Base-by-base conservation (phyloP, 2,888 invertebrate genomes). In the Melanchra persicariae region DNA sequence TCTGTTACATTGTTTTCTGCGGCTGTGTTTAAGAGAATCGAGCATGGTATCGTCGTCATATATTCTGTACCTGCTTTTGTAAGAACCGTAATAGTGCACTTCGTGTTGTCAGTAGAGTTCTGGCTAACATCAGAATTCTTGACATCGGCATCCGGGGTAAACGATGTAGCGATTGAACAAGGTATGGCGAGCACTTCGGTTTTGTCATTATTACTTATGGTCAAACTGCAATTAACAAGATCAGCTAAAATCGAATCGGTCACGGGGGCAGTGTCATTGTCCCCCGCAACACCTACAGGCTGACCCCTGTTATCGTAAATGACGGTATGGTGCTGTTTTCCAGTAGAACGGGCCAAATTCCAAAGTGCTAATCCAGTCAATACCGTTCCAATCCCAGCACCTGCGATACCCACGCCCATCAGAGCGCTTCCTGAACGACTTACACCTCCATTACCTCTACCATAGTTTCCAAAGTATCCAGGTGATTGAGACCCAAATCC, bases 1-100 rank as follows among this genome's bases (percentile, higher is more conserved):
- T 95, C 95, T n/a, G 95, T 95, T 0, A 95, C 95, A 86, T 95
- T 95, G 82, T 96, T 95, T 87, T 95, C 94, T 45, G 95, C 95
- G 24, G 96, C 96, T 51, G 93, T 90, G 69, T 92, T 95, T 19
- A 96, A 86, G 40, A 96, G 90, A 74, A 91, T 91, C 19, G 96
- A 95, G 85, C 96, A 96, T 26, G 96, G 95, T 81, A 96, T 96
- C 15, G 95, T 94, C 2, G 96, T 96, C 91, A 92, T 93, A 87
- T 90, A 95, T 85, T 96, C 96, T 84, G 89, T 91, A 15, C 90
- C 93, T 60, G 89, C 84, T 82, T 95, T 96, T 43, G 92, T 95
- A 22, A 95, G 83, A 37, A 96, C 93, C 17, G 94, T 93, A 30
- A 96, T 91, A 2, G 90, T 96, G 84, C 96, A 96, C 87, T 95